Conservation (phyloP, 2,797 vertebrate species). For the Adrianichthys oophorus region DNA sequence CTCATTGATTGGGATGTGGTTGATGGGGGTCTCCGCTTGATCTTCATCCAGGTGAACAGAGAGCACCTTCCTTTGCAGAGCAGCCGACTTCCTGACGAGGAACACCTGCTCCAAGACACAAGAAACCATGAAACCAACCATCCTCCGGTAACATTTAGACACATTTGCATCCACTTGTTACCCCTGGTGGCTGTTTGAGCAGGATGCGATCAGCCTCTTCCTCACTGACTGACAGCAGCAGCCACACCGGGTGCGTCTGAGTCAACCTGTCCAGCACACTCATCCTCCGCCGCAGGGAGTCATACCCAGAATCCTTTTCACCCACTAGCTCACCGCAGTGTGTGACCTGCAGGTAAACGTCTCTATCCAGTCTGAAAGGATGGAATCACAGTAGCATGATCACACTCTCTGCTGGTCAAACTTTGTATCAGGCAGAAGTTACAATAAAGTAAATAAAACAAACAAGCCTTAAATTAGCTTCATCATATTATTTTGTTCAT, state of each 20-base stretch:
- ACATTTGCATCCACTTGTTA: slow-evolving; percentile 54
- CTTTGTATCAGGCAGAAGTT: too few relatives aligned
- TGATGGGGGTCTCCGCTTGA: slow-evolving; percentile 73
- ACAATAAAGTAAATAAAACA: too few relatives aligned
- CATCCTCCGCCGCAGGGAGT: slow-evolving; percentile 85
- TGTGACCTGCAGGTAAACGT: slow-evolving; percentile 72
- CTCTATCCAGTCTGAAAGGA: slow-evolving; percentile 78
- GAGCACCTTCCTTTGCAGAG: slow-evolving; percentile 88
- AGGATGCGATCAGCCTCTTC: slow-evolving; percentile 82
- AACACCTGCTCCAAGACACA: slow-evolving; percentile 79
- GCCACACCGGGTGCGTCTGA: slow-evolving; percentile 89
- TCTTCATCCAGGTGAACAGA: slow-evolving; percentile 81
- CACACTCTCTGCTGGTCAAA: too few relatives aligned
- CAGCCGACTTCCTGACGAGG: slow-evolving; percentile 85
- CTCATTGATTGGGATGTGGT: slow-evolving; percentile 85
- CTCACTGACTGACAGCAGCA: slow-evolving; percentile 85
- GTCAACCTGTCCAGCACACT: slow-evolving; percentile 90
- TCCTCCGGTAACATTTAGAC: too few relatives aligned
- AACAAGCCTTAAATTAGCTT: too few relatives aligned
- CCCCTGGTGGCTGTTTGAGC: slow-evolving; percentile 87
- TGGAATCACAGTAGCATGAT: not conserved
- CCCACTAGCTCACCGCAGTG: slow-evolving; percentile 56
- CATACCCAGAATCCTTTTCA: slow-evolving; percentile 87
- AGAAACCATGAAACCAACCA: not conserved
- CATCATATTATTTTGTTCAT: too few relatives aligned